A percentile compares a stretch with the other conserved stretches of the same genome.
Evolutionary conservation across 2,113 vertebrate genomes (phyloP).

Genomic region (Salvator merianae): DNA sequence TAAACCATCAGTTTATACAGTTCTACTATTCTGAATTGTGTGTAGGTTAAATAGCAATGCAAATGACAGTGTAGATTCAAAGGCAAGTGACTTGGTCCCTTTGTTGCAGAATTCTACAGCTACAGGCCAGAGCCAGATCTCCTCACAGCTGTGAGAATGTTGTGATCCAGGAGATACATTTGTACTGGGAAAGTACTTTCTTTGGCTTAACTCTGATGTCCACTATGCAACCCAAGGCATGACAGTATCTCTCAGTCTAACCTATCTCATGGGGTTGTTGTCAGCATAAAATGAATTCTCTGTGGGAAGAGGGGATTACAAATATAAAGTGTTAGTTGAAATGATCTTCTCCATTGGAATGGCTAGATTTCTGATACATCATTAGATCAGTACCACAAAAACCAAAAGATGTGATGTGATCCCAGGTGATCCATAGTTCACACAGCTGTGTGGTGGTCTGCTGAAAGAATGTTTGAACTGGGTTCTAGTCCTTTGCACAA

Average conservation of each 20-base stretch:
- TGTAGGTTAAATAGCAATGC: neutral
- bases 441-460: neutral
- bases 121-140: neutral
- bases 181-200: neutral
- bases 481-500: neutral
- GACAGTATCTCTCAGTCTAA: neutral
- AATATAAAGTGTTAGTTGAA: neutral
- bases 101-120: slow-evolving; percentile 12
- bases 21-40: neutral
- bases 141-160: neutral
- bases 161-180: neutral
- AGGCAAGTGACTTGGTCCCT: too few relatives aligned
- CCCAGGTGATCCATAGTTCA: neutral
- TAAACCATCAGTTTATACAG: neutral
- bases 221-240: too few relatives aligned
- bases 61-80: neutral
- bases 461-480: neutral
- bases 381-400: neutral
- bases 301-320: neutral
- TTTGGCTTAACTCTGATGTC: neutral
- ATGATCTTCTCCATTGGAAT: neutral
- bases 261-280: neutral
- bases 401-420: neutral
- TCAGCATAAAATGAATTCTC: neutral
- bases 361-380: neutral